Base-by-base conservation (phyloP, 1,140 invertebrate species). In the Ostrea edulis region DNA sequence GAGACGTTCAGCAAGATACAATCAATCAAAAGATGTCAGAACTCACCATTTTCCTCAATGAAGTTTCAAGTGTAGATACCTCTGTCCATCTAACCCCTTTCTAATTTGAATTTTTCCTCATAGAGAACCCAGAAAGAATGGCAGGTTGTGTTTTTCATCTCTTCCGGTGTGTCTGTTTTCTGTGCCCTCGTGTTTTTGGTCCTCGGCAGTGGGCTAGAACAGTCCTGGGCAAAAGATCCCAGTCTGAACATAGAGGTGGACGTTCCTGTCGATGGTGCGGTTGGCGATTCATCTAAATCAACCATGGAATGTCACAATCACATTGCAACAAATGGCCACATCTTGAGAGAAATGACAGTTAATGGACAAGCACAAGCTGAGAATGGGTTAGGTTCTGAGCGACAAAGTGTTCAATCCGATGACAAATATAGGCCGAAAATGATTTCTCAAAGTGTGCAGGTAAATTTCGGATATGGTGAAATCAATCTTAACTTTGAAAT, bases 101-200 rank as follows among this genome's bases (percentile, higher is more conserved):
- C 35, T 44, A 44, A 44, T 44, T 44, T 44, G 2, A 44, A 44
- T 44, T 83, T 54, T 17, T 29, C 55, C 12, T 55, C 22, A 65
- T 90, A 95, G 95, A 90, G 92, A 84, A 93, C 93, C 0, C 92
- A 91, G 84, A 91, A 93, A 82, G 92, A 95, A 88, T 95, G 95
- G 95, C 91, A 93, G 86, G 87, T 90, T 0, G 93, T 95, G 2
- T 95, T 95, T 86, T 91, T 91, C 51, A 91, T 95, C n/a, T 94
- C 94, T 55, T 92, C 91, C 4, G 90, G 87, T 22, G 92, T 95
- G 29, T 91, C 94, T 52, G 84, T 94, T 0, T 35, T 92, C 8
- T 95, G 95, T 5, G 91, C 93, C 14, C n/a, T 94, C 8, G 71
- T 95, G 17, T 95, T 93, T 90, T 83, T 89, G 0, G n/a, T 94